A percentile compares a stretch with the other conserved stretches of the same genome.
Evolutionary conservation across 1,140 invertebrate species (phyloP).

Genomic region (Drosophila arizonae): DNA sequence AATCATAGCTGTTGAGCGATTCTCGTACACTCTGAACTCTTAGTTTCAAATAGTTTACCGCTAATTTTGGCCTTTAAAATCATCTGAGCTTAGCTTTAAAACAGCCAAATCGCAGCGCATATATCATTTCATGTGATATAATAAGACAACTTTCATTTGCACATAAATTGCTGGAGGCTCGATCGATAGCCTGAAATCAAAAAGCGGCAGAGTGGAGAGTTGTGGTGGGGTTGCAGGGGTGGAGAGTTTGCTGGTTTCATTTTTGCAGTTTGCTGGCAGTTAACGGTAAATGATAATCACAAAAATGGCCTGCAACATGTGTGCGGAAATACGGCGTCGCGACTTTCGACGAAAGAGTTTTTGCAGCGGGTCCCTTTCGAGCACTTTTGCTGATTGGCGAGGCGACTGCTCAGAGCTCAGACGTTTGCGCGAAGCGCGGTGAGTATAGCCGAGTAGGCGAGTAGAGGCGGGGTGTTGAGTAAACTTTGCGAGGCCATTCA

Average conservation of each 20-base stretch:
- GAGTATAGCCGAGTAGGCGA: not conserved
- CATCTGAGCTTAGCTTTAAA: not conserved
- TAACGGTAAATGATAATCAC: slow-evolving; percentile 76
- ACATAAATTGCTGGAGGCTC: slow-evolving; percentile 55
- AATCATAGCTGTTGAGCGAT: too few species aligned
- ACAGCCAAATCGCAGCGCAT: slow-evolving; percentile 12
- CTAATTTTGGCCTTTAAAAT: not conserved
- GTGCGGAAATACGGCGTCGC: slow-evolving; percentile 75
- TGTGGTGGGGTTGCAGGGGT: not conserved
- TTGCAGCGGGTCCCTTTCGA: slow-evolving; percentile 47
- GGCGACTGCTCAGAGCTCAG: slow-evolving; percentile 7
- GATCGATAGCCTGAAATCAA: slow-evolving; percentile 42
- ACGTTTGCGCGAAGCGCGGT: slow-evolving; percentile 3
- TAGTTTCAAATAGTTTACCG: too few species aligned
- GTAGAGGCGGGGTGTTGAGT: not conserved
- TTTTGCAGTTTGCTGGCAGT: slow-evolving; percentile 16
- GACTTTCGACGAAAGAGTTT: slow-evolving; percentile 76
- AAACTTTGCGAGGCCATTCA: slow-evolving; percentile 37
- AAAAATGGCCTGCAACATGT: slow-evolving; percentile 77
- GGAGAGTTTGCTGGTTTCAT: not conserved
- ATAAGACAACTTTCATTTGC: slow-evolving; percentile 51
- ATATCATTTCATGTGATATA: slow-evolving; percentile 47
- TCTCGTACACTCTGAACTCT: too few species aligned
- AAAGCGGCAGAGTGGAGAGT: not conserved
- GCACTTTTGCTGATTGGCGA: slow-evolving; percentile 71